A percentile compares a stretch with the other conserved stretches of the same genome.
phyloP scores from a whole-genome alignment of 2,797 vertebrate genomes.

The Enteromius viviparus region DNA sequence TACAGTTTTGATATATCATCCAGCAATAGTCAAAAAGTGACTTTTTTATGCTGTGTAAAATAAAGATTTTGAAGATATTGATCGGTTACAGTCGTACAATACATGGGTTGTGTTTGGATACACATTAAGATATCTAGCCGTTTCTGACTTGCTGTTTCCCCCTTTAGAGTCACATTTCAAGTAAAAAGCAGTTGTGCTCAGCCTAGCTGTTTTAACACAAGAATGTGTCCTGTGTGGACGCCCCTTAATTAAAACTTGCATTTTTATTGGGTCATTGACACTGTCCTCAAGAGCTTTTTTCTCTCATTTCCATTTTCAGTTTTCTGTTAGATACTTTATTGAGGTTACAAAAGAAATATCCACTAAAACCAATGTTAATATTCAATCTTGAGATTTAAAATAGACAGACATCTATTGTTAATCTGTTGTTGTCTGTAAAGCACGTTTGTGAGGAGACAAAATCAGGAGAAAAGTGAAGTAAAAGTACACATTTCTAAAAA shows the following conservation, averaged over 20 bases:
- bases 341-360: background rate
- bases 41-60: background rate
- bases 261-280: background rate
- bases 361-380: conserved; percentile 1
- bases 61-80: background rate
- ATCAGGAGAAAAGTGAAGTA: conserved; percentile 1
- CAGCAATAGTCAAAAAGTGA: background rate
- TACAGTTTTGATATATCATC: background rate
- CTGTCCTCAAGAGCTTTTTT: background rate
- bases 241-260: background rate
- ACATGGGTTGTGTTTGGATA: no score
- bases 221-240: background rate
- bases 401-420: background rate
- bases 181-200: background rate
- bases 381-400: background rate
- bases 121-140: background rate
- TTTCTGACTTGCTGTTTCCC: background rate
- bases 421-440: background rate
- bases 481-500: background rate
- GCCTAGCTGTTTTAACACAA: background rate
- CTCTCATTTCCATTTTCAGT: background rate
- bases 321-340: background rate
- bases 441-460: background rate
- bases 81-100: background rate
- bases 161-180: background rate